Percentiles rank a stretch among this genome's conserved stretches.
Evolutionary conservation across 1,140 invertebrate species (phyloP).

Genomic region (Ephestia elutella): DNA sequence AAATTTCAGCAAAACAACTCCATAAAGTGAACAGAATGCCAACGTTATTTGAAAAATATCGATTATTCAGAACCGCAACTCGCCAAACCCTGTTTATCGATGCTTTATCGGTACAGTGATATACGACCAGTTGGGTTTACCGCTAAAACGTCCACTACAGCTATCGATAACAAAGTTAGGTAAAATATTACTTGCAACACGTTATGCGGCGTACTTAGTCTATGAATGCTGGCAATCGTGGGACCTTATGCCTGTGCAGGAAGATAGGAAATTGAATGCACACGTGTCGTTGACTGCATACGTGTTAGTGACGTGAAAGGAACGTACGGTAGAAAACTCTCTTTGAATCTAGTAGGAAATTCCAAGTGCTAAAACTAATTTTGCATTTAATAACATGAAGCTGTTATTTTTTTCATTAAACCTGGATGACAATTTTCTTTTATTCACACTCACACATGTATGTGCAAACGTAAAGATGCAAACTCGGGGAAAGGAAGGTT

Average conservation of each 20-base stretch:
- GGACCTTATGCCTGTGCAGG: not conserved
- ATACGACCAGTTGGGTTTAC: not conserved
- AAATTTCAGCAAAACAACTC: not conserved
- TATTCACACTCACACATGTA: too few species aligned
- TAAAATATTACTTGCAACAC: constrained; percentile 3
- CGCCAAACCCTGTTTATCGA: constrained; percentile 1
- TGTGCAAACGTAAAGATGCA: too few species aligned
- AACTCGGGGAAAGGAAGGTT: too few species aligned
- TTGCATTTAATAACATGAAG: too few species aligned
- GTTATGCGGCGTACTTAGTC: not conserved
- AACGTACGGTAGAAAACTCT: not conserved
- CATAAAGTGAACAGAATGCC: not conserved
- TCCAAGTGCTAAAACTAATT: not conserved
- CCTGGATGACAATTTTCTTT: too few species aligned
- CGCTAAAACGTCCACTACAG: not conserved
- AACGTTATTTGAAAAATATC: not conserved
- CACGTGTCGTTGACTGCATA: not conserved
- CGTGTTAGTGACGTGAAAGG: not conserved
- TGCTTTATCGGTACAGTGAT: not conserved
- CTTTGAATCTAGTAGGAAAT: not conserved
- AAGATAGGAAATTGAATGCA: not conserved
- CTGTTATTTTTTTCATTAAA: too few species aligned
- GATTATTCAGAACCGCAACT: not conserved
- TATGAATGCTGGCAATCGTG: not conserved
- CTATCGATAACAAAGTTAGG: not conserved